phyloP scores from a whole-genome alignment of 2,113 vertebrate genomes.

The Podilymbus podiceps region DNA sequence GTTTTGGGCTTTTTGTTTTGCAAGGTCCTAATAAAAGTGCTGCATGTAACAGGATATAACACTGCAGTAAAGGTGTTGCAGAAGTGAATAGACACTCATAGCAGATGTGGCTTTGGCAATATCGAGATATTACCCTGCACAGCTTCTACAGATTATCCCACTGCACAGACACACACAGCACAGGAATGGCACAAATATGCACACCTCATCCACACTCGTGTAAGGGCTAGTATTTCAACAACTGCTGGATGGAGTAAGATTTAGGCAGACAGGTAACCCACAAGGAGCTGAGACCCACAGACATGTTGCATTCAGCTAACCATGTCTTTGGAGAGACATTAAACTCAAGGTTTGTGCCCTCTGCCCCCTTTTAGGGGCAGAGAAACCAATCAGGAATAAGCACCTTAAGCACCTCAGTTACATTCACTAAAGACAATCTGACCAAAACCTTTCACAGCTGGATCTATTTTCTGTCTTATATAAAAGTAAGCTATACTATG shows the following conservation, averaged over 20 bases:
- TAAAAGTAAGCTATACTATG: background rate
- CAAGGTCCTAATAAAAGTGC: background rate
- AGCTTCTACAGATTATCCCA: background rate
- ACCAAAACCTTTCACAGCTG: background rate
- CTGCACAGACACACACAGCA: background rate
- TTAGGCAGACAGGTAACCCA: background rate
- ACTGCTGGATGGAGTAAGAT: background rate
- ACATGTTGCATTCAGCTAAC: accelerated
- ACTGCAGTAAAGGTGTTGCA: background rate
- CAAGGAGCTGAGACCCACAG: background rate
- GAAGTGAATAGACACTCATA: background rate
- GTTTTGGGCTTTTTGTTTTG: background rate
- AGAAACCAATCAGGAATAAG: background rate
- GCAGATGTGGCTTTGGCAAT: background rate
- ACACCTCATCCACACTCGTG: background rate
- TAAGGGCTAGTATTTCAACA: background rate
- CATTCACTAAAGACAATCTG: background rate
- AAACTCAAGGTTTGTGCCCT: background rate
- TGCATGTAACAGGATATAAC: accelerated
- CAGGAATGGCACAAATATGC: background rate
- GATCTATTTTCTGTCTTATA: background rate
- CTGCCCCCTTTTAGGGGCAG: background rate
- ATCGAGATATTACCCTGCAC: background rate
- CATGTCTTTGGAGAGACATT: background rate
- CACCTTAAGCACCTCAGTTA: background rate